Base-by-base conservation (phyloP, 2,797 vertebrate species). In the Epinephelus coioides region DNA sequence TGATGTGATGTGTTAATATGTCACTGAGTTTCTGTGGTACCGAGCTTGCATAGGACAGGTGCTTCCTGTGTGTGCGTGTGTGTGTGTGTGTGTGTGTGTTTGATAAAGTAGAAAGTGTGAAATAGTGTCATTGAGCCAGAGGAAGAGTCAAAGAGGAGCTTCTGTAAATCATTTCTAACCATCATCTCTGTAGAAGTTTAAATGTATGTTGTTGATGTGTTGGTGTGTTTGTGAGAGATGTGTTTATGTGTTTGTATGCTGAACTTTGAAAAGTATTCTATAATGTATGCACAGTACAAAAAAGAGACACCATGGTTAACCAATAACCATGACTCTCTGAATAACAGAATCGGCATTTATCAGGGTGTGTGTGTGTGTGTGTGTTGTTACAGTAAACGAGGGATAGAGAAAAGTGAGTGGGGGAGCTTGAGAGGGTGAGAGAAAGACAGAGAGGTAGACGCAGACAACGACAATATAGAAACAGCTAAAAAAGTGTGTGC, bases 51-150 rank as follows among this genome's bases (percentile, higher is more conserved):
- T 89, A 91, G 82, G 84, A 93, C 95, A 95, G 95, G 95, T 96
- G 95, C 90, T 95, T 96, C 95, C 95, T 96, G 95, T 94, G 86
- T 92, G 88, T 61, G 23, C 73, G 76, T 73, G 60, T 72, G 57
- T 81, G 68, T 53, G 84, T 73, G 81, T 54, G 75, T 65, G 18
- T 44, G 64, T 51, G 60, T 30, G 50, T 71, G 60, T 59, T 53
- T 30, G 44, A 38, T 25, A 66, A 25, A 43, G 40, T 65, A 59
- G 61, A 74, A 79, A 67, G 54, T 61, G 49, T 25, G 13, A 63
- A 21, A 68, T 56, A 56, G 19, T 68, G 18, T 43, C 60, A 59
- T 27, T 63, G 66, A 59, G 25, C 1, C 40, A 27, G 40, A 65
- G 21, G 54, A 12, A 61, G 12, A 71, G 17, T 38, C 5, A 47